Conservation (phyloP, 1,140 invertebrate genomes). For the Penaeus japonicus region DNA sequence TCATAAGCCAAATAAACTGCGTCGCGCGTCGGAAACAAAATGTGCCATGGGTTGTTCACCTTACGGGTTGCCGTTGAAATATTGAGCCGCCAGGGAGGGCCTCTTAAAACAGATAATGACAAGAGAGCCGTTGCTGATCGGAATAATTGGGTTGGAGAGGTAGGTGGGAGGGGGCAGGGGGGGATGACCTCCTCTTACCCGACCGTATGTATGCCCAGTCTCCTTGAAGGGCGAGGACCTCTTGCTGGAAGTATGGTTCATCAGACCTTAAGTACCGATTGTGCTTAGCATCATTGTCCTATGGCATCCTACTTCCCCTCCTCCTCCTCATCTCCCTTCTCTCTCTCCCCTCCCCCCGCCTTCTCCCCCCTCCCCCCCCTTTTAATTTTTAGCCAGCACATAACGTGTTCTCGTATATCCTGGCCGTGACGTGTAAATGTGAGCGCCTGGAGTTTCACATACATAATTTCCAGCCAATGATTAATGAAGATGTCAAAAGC, state of each 20-base stretch:
- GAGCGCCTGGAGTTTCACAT: constrained; percentile 52
- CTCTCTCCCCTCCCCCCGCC: neutral
- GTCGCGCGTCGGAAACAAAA: neutral
- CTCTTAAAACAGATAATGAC: constrained; percentile 41
- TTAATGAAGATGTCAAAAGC: constrained; percentile 53
- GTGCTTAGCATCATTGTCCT: constrained; percentile 1
- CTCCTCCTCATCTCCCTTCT: neutral
- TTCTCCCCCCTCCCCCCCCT: constrained; percentile 18
- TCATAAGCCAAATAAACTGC: no score
- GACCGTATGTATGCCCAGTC: neutral
- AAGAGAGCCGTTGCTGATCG: neutral
- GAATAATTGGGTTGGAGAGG: no score
- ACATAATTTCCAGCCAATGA: constrained; percentile 55
- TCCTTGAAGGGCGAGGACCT: neutral
- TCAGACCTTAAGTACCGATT: constrained; percentile 2
- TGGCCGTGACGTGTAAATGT: constrained; percentile 49
- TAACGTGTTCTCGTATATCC: constrained; percentile 54
- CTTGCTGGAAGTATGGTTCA: neutral
- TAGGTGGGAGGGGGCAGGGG: no score
- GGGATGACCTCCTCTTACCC: neutral
- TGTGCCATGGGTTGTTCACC: neutral
- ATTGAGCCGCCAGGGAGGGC: constrained; percentile 28
- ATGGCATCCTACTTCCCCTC: neutral
- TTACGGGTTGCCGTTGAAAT: constrained; percentile 1
- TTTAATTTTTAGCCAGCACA: constrained; percentile 14